A percentile compares a stretch with the other conserved stretches of the same genome.
Conservation (phyloP, 2,888 invertebrate genomes). For the Maniola hyperantus region DNA sequence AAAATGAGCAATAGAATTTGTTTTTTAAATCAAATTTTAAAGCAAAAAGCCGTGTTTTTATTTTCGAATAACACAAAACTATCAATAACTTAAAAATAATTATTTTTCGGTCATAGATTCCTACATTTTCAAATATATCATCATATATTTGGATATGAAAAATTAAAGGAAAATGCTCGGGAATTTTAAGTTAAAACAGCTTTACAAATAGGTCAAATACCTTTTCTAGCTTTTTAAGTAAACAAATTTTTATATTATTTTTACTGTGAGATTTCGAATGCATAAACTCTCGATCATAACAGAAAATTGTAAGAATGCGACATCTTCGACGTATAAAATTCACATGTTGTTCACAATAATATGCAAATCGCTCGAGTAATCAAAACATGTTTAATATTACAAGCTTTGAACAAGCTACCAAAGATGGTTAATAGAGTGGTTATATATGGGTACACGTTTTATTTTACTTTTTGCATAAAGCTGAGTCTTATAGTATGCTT, state of each 20-base stretch:
- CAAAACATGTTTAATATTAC: conserved; percentile 64
- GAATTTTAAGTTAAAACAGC: too few relatives aligned
- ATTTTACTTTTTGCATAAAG: neutral
- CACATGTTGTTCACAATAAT: conserved; percentile 69
- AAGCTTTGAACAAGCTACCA: conserved; percentile 52
- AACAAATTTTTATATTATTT: neutral
- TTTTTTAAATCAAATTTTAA: too few relatives aligned
- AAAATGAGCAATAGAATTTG: too few relatives aligned
- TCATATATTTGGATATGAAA: too few relatives aligned
- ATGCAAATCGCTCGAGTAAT: conserved; percentile 73
- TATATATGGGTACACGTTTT: conserved; percentile 5
- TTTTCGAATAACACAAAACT: too few relatives aligned
- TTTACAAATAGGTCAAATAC: too few relatives aligned
- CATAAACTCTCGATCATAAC: neutral
- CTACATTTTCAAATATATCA: too few relatives aligned
- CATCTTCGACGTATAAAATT: conserved; percentile 32
- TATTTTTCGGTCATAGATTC: too few relatives aligned
- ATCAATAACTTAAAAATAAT: too few relatives aligned
- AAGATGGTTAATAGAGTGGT: conserved; percentile 46
- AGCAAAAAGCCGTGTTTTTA: too few relatives aligned
- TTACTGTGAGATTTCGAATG: neutral
- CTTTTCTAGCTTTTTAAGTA: too few relatives aligned
- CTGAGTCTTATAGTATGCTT: neutral
- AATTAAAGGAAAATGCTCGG: too few relatives aligned
- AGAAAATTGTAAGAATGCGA: neutral